Base-by-base conservation (phyloP, 2,888 invertebrate species). In the Cheilosia vulpina region DNA sequence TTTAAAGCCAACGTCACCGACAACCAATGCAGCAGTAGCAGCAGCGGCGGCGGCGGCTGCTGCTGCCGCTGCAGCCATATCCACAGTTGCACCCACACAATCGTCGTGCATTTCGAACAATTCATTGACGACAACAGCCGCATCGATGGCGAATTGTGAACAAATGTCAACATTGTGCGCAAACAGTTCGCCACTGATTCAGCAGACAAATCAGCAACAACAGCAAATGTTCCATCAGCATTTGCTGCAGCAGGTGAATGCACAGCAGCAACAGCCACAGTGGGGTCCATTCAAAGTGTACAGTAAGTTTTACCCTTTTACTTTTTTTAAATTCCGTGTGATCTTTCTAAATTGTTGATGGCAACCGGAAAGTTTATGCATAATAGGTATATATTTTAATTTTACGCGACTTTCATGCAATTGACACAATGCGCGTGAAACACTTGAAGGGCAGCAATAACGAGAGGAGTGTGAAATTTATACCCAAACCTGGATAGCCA, bases 211-310 rank as follows among this genome's bases (percentile, higher is more conserved):
- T 69, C 87, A 79, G 1, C 89, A 90, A 24, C 89, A 89, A 1
- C 88, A 88, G 2, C 89, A 88, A 65, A 80, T 87, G 34, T 88
- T 88, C 55, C 88, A 88, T 69, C 88, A 88, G 45, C 90, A 88
- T 68, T 88, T 88, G 79, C 90, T 89, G 79, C 89, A 89, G 84
- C 87, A 88, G 69, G 90, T 91, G 88, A 91, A 91, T 89, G 89
- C 90, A 89, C 83, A 87, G 43, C 87, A 84, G 38, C 87, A 84
- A 41, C 88, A 87, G 21, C 88, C 91, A 88, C 91, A 91, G 82
- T 91, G 91, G 90, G 92, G 92, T 82, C 91, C 92, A 87, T 92
- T 92, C 89, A 92, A 92, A 91, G 90, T 92, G 87, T 92, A 92
- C 89, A 92, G 92, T 92, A 89, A 92, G 92, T 92, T 21, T 58